phyloP scores from a whole-genome alignment of 2,113 vertebrate genomes.

The Oryzias curvinotus region DNA sequence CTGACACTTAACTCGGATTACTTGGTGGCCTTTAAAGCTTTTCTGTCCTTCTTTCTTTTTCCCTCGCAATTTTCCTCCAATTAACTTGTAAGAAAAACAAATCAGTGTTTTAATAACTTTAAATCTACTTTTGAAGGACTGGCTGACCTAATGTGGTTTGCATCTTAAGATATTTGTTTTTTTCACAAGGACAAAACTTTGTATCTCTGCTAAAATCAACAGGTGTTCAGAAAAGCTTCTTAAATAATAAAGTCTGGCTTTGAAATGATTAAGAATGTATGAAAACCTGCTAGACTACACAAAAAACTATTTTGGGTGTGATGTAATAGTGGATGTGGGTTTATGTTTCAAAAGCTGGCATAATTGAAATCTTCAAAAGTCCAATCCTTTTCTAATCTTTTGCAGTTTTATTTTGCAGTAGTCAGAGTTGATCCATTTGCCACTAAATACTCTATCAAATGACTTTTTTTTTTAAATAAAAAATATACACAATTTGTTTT shows the following conservation, averaged over 20 bases:
- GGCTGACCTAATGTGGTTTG: too few relatives aligned
- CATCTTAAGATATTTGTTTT: neutral
- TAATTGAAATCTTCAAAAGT: neutral
- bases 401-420: neutral
- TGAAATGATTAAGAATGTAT: slow-evolving; percentile 24
- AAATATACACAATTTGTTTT: too few relatives aligned
- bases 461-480: too few relatives aligned
- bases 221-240: slow-evolving; percentile 54
- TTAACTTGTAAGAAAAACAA: too few relatives aligned
- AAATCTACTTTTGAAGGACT: too few relatives aligned
- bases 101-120: too few relatives aligned
- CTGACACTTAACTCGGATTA: too few relatives aligned
- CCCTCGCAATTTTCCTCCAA: too few relatives aligned
- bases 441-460: too few relatives aligned
- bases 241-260: slow-evolving; percentile 38
- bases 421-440: too few relatives aligned
- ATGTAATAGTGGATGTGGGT: slow-evolving; percentile 6
- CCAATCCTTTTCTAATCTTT: neutral
- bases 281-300: slow-evolving; percentile 38
- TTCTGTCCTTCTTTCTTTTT: too few relatives aligned
- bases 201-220: slow-evolving; percentile 30
- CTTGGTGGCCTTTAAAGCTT: too few relatives aligned
- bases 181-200: slow-evolving; percentile 22
- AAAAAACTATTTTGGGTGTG: slow-evolving; percentile 30
- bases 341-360: neutral